Conservation (phyloP, 2,113 vertebrate species). For the Spea bombifrons region DNA sequence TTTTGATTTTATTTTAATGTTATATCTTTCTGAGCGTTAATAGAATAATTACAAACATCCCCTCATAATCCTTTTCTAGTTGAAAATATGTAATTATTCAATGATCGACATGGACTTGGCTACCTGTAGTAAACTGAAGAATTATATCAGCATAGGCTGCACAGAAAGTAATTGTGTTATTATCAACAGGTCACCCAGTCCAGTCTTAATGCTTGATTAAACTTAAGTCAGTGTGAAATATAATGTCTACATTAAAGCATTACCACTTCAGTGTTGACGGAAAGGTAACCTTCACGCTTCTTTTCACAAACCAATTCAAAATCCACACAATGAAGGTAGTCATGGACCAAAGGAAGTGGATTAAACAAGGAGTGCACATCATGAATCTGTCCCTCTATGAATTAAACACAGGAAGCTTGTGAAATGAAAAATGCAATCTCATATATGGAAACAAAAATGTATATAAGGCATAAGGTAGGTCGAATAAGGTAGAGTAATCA, state of each 20-base stretch:
- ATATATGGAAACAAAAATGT: too few species aligned
- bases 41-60: too few species aligned
- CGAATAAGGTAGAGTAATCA: too few species aligned
- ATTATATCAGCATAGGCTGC: too few species aligned
- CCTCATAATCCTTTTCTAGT: too few species aligned
- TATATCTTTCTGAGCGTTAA: too few species aligned
- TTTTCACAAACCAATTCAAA: neutral
- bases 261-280: neutral
- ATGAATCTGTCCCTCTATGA: neutral
- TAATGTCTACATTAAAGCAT: neutral
- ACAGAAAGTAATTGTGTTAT: neutral
- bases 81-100: too few species aligned
- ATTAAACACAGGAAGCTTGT: too few species aligned
- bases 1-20: too few species aligned
- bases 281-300: slow-evolving; percentile 21
- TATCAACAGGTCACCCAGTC: neutral
- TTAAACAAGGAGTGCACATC: neutral
- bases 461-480: too few species aligned
- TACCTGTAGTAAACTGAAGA: neutral
- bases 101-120: too few species aligned
- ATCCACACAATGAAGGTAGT: neutral
- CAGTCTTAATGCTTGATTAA: neutral
- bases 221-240: neutral
- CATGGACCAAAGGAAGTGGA: neutral
- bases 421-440: too few species aligned